Conservation (phyloP, 2,888 invertebrate species). For the Gastracanthus pulcherrimus region DNA sequence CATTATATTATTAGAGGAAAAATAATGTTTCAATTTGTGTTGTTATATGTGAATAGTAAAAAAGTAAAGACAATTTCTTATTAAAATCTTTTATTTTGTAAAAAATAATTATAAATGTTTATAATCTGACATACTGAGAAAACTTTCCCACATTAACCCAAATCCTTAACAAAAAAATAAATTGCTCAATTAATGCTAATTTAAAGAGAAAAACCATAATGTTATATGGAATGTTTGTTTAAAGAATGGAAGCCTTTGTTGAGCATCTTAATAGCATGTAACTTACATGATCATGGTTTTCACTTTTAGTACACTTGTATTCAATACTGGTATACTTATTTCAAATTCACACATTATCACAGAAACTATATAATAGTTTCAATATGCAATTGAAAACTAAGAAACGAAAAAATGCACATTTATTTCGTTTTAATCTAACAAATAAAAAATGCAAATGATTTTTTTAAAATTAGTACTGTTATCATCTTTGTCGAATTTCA, state of each 20-base stretch:
- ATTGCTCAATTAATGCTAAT: conserved; percentile 4
- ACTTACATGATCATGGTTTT: background rate
- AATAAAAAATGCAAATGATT: background rate
- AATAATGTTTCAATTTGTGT: background rate
- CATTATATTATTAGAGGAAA: conserved; percentile 5
- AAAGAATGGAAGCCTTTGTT: conserved; percentile 15
- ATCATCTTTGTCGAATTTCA: conserved; percentile 17
- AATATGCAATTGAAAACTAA: background rate
- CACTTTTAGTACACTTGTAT: background rate
- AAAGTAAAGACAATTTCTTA: conserved; percentile 1
- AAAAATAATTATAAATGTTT: conserved; percentile 50
- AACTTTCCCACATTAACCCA: conserved; percentile 31
- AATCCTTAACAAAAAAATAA: conserved; percentile 41
- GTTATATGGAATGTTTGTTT: conserved; percentile 9
- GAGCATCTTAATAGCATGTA: background rate
- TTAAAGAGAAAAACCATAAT: background rate
- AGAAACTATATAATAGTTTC: conserved; percentile 36
- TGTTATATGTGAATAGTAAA: background rate
- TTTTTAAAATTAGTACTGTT: background rate
- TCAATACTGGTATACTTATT: conserved; percentile 4
- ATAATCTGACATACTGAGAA: conserved; percentile 1
- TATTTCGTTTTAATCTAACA: background rate
- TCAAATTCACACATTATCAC: conserved; percentile 28
- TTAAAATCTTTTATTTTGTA: conserved; percentile 45
- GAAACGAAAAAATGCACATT: conserved; percentile 15